phyloP scores from a whole-genome alignment of 1,140 invertebrate genomes.

The Zaprionus capensis region DNA sequence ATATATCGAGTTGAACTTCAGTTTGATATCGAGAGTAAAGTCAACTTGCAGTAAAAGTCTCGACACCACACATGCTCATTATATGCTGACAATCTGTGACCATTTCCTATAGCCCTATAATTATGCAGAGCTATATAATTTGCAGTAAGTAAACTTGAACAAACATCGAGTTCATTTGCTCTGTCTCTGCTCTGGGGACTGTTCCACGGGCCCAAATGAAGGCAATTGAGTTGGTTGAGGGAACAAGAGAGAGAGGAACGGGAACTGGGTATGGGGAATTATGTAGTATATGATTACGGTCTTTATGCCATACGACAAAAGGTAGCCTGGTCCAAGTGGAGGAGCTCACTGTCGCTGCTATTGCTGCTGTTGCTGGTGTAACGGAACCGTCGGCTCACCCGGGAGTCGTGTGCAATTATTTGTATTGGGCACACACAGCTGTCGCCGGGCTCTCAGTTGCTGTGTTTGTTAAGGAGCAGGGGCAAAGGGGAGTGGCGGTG shows the following conservation, averaged over 20 bases:
- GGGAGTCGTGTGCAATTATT: constrained; percentile 72
- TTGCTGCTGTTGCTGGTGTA: constrained; percentile 18
- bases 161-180: constrained; percentile 9
- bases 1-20: not conserved
- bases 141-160: constrained; percentile 3
- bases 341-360: constrained; percentile 8
- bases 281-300: constrained; percentile 53
- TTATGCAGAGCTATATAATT: constrained; percentile 8
- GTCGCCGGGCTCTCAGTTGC: constrained; percentile 33
- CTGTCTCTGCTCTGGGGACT: not conserved
- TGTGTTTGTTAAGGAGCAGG: constrained; percentile 2
- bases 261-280: not conserved
- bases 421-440: constrained; percentile 62
- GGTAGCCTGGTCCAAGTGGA: constrained; percentile 34
- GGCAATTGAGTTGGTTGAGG: constrained; percentile 47
- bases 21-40: not conserved
- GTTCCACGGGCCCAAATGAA: constrained; percentile 39
- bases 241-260: constrained; percentile 14
- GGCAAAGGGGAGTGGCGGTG: not conserved
- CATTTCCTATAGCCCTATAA: constrained; percentile 4
- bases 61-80: not conserved
- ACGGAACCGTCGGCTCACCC: constrained; percentile 35
- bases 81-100: constrained; percentile 2
- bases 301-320: constrained; percentile 32
- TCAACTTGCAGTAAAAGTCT: not conserved